Base-by-base conservation (phyloP, 2,113 vertebrate genomes). In the Anguilla rostrata region DNA sequence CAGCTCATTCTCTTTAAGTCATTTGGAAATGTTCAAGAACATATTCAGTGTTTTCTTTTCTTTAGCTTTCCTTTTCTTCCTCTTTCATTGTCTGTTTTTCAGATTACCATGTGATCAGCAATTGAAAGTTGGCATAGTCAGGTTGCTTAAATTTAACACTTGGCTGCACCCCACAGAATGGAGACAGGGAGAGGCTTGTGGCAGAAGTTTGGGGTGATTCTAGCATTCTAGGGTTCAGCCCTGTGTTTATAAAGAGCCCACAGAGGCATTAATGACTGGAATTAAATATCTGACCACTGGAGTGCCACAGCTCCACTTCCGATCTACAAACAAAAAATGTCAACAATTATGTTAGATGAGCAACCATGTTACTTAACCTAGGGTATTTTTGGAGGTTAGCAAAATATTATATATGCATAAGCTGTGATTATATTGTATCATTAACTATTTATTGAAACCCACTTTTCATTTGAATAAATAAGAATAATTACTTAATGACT, bases 241-340 rank as follows among this genome's bases (percentile, higher is more conserved):
- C 82, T 91, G 86, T 91, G 89, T 91, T 90, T 91, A 87, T 60
- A 87, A 78, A 83, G 63, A 87, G 84, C 90, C 89, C 89, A 87
- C 88, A 66, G 20, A 89, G 89, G 92, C 91, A 91, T 93, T 88
- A 92, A 90, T 91, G 91, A 75, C 83, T 78, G 88, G 91, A 92
- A 92, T 90, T 91, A 90, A 90, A 91, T 89, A 89, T 90, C 86
- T 90, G 89, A 71, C 60, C 39, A 60, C 88, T 66, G 40, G 81
- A 56, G 81, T 43, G 87, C 83, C 86, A 88, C 89, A 86, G 26
- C 53, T 84, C 87, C 88, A 87, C 88, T 90, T 90, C 87, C 34
- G 34, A 34, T 34, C 34, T 34, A 34, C 34, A 34, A 34, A 34
- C 34, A 34, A 34, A 34, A 34, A 34, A 34, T 34, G 34, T 34